Conservation (phyloP, 2,113 vertebrate species). For the Probosciger aterrimus region DNA sequence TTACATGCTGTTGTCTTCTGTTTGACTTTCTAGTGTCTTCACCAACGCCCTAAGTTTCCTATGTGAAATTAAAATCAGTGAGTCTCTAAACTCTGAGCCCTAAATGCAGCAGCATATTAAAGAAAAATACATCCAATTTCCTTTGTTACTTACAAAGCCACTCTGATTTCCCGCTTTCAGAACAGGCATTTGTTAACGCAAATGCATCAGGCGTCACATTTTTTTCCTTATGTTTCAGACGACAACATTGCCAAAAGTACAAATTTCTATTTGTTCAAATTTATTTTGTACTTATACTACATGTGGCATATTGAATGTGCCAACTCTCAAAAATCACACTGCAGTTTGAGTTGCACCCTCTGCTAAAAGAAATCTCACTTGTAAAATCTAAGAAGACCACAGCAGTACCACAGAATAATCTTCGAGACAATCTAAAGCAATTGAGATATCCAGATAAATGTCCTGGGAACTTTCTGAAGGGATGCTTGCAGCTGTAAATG, state of each 20-base stretch:
- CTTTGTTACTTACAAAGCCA: not conserved
- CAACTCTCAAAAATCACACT: conserved; percentile 9
- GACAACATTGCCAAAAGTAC: conserved; percentile 25
- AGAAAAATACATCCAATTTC: not conserved
- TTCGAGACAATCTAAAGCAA: not conserved
- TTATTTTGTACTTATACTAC: conserved; percentile 26
- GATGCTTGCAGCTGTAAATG: not conserved
- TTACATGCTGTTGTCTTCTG: not conserved
- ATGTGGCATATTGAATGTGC: not conserved
- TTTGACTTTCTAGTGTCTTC: not conserved
- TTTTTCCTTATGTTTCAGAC: conserved; percentile 28
- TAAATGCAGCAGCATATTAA: not conserved
- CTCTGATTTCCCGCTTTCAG: not conserved
- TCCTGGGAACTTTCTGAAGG: conserved; percentile 16
- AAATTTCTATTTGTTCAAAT: conserved; percentile 36
- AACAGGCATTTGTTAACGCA: conserved; percentile 39
- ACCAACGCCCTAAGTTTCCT: not conserved
- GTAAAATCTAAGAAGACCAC: conserved; percentile 13
- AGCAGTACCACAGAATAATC: conserved; percentile 7
- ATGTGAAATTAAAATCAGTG: not conserved
- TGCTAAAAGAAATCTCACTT: conserved; percentile 1
- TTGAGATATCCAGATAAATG: conserved; percentile 18
- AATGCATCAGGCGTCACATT: not conserved
- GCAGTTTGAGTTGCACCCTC: not conserved
- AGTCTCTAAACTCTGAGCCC: not conserved